These are phyloP conservation scores for Archegozetes longisetosus DNA, from an alignment of 1,140 invertebrate species.

Conservation along the genomic window DNA sequence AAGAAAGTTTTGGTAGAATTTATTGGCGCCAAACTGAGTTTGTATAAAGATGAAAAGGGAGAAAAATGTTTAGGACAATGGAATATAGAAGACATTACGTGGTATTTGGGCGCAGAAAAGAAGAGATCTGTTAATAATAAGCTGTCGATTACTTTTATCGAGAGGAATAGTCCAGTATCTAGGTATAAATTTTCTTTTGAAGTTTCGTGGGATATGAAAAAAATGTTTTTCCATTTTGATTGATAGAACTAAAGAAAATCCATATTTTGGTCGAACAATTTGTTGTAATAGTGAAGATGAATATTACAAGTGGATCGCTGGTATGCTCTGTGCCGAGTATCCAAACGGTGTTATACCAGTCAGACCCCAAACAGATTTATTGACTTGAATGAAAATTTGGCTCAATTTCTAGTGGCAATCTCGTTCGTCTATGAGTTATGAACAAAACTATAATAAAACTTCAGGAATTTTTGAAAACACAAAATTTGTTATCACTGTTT, in stretches of 20 bases:
- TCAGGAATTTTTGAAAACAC: too few species aligned
- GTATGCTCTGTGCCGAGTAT: conserved; percentile 51
- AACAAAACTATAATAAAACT: too few species aligned
- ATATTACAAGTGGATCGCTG: conserved; percentile 53
- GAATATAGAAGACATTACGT: conserved; percentile 56
- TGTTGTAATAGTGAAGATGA: conserved; percentile 51
- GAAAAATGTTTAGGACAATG: conserved; percentile 42
- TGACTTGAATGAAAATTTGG: too few species aligned
- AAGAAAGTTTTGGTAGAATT: conserved; percentile 60
- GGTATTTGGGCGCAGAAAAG: conserved; percentile 62
- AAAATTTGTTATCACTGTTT: too few species aligned
- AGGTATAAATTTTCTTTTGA: not conserved
- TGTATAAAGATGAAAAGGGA: conserved; percentile 59
- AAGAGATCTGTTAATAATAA: conserved; percentile 57
- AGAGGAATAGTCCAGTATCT: conserved; percentile 2
- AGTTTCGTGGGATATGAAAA: not conserved
- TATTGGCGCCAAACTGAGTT: conserved; percentile 52
- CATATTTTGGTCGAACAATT: conserved; percentile 49
- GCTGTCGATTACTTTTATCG: conserved; percentile 25
- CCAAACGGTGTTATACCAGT: too few species aligned
- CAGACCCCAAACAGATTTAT: too few species aligned
- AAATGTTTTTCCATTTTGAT: too few species aligned
- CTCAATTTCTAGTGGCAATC: too few species aligned
- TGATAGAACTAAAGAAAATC: conserved; percentile 52
- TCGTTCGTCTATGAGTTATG: too few species aligned